phyloP scores from a whole-genome alignment of 2,888 invertebrate species.

The Netelia melanura region DNA sequence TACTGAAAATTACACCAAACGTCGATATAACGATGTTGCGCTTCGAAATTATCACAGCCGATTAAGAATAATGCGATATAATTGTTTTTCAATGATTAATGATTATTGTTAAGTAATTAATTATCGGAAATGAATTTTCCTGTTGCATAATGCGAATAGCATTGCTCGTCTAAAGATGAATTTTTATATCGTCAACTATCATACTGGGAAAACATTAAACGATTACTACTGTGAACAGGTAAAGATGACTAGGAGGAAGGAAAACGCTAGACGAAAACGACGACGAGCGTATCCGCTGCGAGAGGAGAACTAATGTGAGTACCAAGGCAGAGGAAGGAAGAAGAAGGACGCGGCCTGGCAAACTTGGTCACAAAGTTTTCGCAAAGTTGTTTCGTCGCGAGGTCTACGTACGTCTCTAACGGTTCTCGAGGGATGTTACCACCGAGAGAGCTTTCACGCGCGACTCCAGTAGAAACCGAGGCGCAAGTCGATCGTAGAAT shows the following conservation, averaged over 20 bases:
- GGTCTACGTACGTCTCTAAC: slow-evolving; percentile 48
- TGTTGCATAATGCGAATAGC: neutral
- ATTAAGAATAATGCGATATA: neutral
- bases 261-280: slow-evolving; percentile 1
- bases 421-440: slow-evolving; percentile 62
- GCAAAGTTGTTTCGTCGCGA: slow-evolving; percentile 42
- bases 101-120: neutral
- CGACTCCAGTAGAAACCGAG: slow-evolving; percentile 26
- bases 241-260: slow-evolving; percentile 1
- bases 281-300: slow-evolving; percentile 23
- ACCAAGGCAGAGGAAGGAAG: neutral
- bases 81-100: neutral
- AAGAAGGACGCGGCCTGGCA: slow-evolving; percentile 20
- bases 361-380: slow-evolving; percentile 57
- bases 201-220: neutral
- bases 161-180: neutral
- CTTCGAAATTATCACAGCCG: neutral
- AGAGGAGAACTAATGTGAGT: neutral
- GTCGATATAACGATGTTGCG: neutral
- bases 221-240: neutral
- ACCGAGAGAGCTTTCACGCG: slow-evolving; percentile 33
- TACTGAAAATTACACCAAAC: neutral
- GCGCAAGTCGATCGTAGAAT: slow-evolving; percentile 46
- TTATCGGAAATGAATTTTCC: neutral
- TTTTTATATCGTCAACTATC: neutral